Evolutionary conservation across 2,797 vertebrate genomes (phyloP).

Genomic region (Leucoraja ocellata): DNA sequence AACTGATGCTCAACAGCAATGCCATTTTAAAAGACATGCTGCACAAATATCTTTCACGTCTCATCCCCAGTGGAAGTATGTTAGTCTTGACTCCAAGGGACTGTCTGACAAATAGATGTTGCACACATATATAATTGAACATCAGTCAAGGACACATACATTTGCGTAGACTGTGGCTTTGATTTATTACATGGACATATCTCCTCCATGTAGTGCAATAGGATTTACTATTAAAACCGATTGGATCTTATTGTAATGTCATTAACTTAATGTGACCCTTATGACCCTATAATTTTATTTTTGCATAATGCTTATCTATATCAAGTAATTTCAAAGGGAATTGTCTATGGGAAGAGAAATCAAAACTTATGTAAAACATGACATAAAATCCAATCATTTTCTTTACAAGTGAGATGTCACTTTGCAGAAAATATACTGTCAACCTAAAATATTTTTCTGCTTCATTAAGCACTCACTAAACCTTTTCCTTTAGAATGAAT

Average conservation of each 20-base stretch:
- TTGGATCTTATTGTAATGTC: slow-evolving; percentile 3
- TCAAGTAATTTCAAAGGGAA: slow-evolving; percentile 22
- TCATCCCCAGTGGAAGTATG: too few species aligned
- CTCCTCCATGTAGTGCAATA: not conserved
- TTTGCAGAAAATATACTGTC: slow-evolving; percentile 3
- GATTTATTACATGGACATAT: slow-evolving; percentile 20
- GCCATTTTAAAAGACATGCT: too few species aligned
- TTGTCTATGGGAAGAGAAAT: not conserved
- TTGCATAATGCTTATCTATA: not conserved
- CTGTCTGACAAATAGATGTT: not conserved
- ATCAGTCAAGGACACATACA: not conserved
- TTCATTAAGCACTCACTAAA: slow-evolving; percentile 31
- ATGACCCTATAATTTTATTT: not conserved
- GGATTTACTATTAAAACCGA: slow-evolving; percentile 21
- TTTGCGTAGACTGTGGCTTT: not conserved
- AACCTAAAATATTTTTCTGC: slow-evolving; percentile 6
- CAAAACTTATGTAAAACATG: not conserved
- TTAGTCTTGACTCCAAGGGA: too few species aligned
- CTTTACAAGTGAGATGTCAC: not conserved
- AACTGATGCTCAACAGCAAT: too few species aligned
- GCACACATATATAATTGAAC: not conserved
- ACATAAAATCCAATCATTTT: not conserved
- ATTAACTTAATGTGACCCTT: slow-evolving; percentile 25
- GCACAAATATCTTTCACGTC: too few species aligned
- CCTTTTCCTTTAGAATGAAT: not conserved